Conservation (phyloP, 2,797 vertebrate genomes). For the Tamandua tetradactyla region DNA sequence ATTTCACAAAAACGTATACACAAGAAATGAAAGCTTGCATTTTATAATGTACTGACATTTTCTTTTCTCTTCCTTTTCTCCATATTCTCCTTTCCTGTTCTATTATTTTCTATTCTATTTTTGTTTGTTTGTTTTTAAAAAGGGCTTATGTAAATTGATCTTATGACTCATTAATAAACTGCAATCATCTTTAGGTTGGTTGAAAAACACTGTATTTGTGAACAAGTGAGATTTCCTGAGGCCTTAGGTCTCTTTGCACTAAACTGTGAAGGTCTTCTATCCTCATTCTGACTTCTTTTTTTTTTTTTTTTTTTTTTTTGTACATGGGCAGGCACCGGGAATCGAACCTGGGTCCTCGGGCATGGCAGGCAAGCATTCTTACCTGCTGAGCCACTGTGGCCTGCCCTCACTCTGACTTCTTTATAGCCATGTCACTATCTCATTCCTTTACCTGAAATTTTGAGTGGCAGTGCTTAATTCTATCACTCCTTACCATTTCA, state of each 20-base stretch:
- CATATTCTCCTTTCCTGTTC: not conserved
- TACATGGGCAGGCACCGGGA: too few species aligned
- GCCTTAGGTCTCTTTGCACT: not conserved
- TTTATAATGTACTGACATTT: not conserved
- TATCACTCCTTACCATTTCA: not conserved
- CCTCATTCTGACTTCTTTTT: not conserved
- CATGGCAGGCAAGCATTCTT: too few species aligned
- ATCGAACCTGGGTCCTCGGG: too few species aligned
- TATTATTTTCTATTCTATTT: not conserved
- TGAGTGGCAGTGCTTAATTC: not conserved
- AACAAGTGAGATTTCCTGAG: rapidly evolving
- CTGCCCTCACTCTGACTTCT: not conserved
- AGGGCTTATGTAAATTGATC: not conserved
- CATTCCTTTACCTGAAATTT: not conserved
- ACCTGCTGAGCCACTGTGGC: too few species aligned
- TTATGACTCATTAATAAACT: not conserved
- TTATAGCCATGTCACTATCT: too few species aligned
- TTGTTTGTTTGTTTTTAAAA: not conserved
- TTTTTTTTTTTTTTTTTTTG: too few species aligned
- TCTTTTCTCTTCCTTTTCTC: not conserved
- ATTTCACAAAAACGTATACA: not conserved
- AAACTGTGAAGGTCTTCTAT: rapidly evolving
- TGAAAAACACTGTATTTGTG: not conserved
- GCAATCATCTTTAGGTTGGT: not conserved
- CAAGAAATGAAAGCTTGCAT: not conserved